Percentiles rank a stretch among this genome's conserved stretches.
phyloP scores from a whole-genome alignment of 2,113 vertebrate genomes.

The Aldabrachelys gigantea region DNA sequence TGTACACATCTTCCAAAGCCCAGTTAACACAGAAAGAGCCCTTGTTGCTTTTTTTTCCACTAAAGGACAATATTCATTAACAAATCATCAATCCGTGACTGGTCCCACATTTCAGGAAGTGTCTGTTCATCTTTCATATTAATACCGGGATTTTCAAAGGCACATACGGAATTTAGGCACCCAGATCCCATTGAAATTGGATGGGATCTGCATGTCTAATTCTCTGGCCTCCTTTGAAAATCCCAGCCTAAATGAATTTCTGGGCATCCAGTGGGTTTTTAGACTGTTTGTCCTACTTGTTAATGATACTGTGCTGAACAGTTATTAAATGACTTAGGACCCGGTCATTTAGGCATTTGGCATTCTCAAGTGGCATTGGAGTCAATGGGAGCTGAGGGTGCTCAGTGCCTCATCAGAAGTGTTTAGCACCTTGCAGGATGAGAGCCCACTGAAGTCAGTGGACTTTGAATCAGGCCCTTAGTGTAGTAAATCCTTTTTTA shows the following conservation, averaged over 20 bases:
- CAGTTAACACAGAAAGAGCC: background rate
- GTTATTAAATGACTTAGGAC: background rate
- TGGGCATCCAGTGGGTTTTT: background rate
- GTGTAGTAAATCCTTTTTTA: background rate
- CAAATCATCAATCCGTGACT: background rate
- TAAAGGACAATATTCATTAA: background rate
- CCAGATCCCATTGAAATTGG: background rate
- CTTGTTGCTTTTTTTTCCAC: background rate
- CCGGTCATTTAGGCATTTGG: background rate
- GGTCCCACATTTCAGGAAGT: background rate
- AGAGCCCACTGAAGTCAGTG: background rate
- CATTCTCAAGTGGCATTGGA: background rate
- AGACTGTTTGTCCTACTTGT: background rate
- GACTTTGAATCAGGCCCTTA: background rate
- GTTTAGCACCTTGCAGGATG: background rate
- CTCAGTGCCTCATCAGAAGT: background rate
- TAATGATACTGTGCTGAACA: background rate
- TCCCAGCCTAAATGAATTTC: background rate
- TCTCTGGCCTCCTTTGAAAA: background rate
- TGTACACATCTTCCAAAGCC: background rate
- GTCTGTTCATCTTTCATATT: background rate
- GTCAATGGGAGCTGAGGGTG: background rate
- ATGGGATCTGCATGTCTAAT: background rate
- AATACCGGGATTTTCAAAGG: background rate
- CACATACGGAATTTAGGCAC: background rate